These are phyloP conservation scores for Anser cygnoides DNA, from an alignment of 2,113 vertebrate genomes.

Conservation along the genomic window DNA sequence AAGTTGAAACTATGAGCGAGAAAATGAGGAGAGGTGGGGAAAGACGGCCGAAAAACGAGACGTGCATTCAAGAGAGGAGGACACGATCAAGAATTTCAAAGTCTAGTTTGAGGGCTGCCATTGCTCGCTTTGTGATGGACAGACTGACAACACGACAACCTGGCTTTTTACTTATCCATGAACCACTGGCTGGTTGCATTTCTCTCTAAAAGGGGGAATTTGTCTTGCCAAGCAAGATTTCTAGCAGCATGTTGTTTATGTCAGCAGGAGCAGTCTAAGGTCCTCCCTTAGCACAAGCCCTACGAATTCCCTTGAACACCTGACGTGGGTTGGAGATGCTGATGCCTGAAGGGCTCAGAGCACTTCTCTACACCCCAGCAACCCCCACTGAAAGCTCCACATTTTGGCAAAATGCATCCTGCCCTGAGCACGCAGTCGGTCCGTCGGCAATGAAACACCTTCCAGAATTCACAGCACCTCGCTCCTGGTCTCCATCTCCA, in stretches of 20 bases:
- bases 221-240: background rate
- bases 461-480: background rate
- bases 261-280: fast-evolving
- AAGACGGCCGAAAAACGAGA: background rate
- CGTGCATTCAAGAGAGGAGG: background rate
- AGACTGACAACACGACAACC: background rate
- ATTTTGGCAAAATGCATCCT: fast-evolving
- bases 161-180: background rate
- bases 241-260: background rate
- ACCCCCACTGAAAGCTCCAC: fast-evolving
- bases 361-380: background rate
- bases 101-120: background rate
- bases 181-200: fast-evolving
- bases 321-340: background rate
- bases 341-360: background rate
- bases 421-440: background rate
- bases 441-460: background rate
- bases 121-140: background rate
- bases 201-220: background rate
- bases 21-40: background rate
- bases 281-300: fast-evolving
- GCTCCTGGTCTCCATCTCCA: background rate
- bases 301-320: background rate
- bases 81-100: background rate
- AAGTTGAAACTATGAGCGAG: background rate